phyloP scores from a whole-genome alignment of 2,888 invertebrate species.

The Parapristionchus giblindavisi region DNA sequence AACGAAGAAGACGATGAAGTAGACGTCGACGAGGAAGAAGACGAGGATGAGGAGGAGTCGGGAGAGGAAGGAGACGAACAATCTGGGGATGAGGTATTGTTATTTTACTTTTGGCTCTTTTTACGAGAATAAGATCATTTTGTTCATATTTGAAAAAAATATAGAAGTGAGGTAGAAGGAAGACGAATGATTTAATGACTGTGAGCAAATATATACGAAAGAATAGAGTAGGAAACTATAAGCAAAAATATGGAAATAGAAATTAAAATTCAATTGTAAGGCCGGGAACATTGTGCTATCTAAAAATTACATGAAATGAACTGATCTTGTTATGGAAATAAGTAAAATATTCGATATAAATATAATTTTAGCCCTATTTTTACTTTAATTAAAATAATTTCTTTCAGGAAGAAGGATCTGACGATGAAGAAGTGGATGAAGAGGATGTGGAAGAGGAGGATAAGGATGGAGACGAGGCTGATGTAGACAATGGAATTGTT shows the following conservation, averaged over 20 bases:
- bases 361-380: background rate
- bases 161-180: too few species aligned
- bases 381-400: background rate
- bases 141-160: too few species aligned
- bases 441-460: constrained; percentile 8
- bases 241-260: too few species aligned
- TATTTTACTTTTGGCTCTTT: background rate
- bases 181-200: too few species aligned
- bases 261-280: too few species aligned
- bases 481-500: background rate
- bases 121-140: too few species aligned
- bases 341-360: too few species aligned
- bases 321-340: too few species aligned
- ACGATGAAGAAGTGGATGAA: constrained; percentile 8
- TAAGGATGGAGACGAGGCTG: background rate
- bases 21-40: constrained; percentile 24
- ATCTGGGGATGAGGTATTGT: background rate
- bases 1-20: constrained; percentile 26
- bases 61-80: constrained; percentile 12
- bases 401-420: constrained; percentile 11
- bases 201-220: too few species aligned
- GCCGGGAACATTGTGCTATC: too few species aligned
- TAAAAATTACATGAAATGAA: too few species aligned
- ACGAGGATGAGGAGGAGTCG: constrained; percentile 34
- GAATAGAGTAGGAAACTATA: too few species aligned